Conservation (phyloP, 1,140 invertebrate genomes). For the Nephila pilipes region DNA sequence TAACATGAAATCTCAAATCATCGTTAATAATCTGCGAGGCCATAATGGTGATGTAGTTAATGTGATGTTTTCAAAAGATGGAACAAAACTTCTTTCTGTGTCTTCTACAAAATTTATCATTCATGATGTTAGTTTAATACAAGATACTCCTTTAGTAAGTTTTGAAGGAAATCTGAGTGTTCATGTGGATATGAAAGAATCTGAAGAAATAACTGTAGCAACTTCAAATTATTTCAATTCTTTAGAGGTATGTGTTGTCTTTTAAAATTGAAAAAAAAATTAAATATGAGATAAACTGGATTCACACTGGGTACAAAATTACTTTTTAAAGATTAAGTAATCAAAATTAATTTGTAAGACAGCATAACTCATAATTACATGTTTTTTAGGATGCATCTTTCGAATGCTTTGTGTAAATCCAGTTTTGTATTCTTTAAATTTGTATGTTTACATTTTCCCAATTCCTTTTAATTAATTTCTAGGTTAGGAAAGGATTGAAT, state of each 20-base stretch:
- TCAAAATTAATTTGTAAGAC: too few species aligned
- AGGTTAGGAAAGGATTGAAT: constrained; percentile 4
- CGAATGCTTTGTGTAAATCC: too few species aligned
- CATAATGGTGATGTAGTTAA: constrained; percentile 20
- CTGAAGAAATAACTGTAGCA: neutral
- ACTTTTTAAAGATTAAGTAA: too few species aligned
- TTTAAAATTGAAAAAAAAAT: too few species aligned
- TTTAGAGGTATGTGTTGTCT: constrained; percentile 29
- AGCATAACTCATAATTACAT: too few species aligned
- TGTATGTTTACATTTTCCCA: too few species aligned
- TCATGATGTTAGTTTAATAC: neutral
- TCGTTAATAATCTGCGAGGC: constrained; percentile 8
- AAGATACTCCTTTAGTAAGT: neutral
- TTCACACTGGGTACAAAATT: too few species aligned
- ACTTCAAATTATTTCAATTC: constrained; percentile 44
- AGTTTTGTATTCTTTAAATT: too few species aligned
- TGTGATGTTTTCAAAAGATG: constrained; percentile 46
- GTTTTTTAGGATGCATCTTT: too few species aligned
- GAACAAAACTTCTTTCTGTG: constrained; percentile 25
- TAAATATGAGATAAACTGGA: too few species aligned
- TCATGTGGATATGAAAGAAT: neutral
- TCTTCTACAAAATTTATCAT: constrained; percentile 31
- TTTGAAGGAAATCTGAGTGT: constrained; percentile 37
- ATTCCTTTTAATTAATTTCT: neutral
- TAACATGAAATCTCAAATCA: neutral